A percentile compares a stretch with the other conserved stretches of the same genome.
These are phyloP conservation scores for Molorchus minor DNA, from an alignment of 2,888 invertebrate genomes.

Conservation along the genomic window DNA sequence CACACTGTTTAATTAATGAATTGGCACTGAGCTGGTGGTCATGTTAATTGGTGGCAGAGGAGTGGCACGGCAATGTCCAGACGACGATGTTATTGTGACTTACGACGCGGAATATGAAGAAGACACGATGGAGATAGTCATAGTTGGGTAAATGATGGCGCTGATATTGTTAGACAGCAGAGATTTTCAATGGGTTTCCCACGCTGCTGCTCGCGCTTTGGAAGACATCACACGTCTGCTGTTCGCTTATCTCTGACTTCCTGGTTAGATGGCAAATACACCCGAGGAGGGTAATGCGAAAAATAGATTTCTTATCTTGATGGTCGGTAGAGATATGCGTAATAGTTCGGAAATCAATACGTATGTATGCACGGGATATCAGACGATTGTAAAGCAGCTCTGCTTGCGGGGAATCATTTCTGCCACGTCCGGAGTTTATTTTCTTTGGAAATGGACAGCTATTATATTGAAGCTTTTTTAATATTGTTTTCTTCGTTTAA, in stretches of 20 bases:
- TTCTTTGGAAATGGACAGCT: too few species aligned
- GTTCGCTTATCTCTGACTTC: conserved; percentile 34
- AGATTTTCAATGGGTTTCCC: conserved; percentile 38
- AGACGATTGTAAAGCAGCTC: neutral
- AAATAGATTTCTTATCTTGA: neutral
- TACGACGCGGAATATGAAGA: conserved; percentile 51
- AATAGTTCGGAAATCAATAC: neutral
- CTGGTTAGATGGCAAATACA: conserved; percentile 11
- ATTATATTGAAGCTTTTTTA: too few species aligned
- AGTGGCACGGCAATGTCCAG: conserved; percentile 40
- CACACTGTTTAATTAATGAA: conserved; percentile 52
- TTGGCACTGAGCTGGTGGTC: conserved; percentile 41
- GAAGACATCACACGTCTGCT: conserved; percentile 28
- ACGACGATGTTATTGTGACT: conserved; percentile 49
- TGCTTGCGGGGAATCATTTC: neutral
- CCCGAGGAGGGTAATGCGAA: neutral
- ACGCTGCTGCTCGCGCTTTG: conserved; percentile 32
- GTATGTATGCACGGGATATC: neutral
- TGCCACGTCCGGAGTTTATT: too few species aligned
- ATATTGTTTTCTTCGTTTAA: too few species aligned
- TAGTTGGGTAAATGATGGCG: conserved; percentile 44
- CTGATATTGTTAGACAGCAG: conserved; percentile 37
- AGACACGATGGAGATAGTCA: conserved; percentile 49
- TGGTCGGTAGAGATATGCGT: neutral
- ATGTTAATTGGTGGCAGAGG: conserved; percentile 50